These are phyloP conservation scores for Malurus alboscapulatus DNA, from an alignment of 2,113 vertebrate species.

Conservation along the genomic window DNA sequence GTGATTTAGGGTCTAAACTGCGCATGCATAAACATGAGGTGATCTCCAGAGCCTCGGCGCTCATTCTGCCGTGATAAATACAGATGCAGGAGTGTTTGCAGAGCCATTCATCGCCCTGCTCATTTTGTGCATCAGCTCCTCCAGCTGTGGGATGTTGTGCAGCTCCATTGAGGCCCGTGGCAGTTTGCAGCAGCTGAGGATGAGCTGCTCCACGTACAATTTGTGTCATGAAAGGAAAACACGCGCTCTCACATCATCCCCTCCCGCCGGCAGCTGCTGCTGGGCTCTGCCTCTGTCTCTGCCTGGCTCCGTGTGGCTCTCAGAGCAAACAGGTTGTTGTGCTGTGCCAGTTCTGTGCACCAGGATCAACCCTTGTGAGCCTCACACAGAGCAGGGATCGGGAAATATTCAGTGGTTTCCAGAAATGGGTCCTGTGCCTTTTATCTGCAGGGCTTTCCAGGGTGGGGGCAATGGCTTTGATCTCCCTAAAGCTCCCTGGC, in stretches of 20 bases:
- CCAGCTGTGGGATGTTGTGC: neutral
- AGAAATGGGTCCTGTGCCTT: neutral
- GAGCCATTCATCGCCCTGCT: neutral
- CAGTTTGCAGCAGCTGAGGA: neutral
- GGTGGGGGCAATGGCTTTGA: neutral
- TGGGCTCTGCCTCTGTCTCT: neutral
- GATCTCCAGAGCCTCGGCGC: neutral
- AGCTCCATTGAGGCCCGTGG: neutral
- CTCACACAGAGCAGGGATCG: neutral
- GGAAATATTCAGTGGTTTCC: neutral
- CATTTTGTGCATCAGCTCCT: neutral
- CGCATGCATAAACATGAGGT: slow-evolving; percentile 10
- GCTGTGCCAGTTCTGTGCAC: neutral
- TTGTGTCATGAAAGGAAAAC: neutral
- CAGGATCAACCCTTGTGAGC: neutral
- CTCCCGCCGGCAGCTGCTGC: neutral
- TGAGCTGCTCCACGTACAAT: neutral
- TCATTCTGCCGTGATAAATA: neutral
- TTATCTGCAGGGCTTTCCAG: neutral
- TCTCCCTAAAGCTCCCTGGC: neutral
- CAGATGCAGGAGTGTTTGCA: neutral
- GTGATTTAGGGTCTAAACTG: neutral
- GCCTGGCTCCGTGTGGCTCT: fast-evolving
- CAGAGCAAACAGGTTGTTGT: neutral
- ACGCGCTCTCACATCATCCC: fast-evolving